Evolutionary conservation across 1,140 invertebrate species (phyloP).

Genomic region (Cyclargus thomasi): DNA sequence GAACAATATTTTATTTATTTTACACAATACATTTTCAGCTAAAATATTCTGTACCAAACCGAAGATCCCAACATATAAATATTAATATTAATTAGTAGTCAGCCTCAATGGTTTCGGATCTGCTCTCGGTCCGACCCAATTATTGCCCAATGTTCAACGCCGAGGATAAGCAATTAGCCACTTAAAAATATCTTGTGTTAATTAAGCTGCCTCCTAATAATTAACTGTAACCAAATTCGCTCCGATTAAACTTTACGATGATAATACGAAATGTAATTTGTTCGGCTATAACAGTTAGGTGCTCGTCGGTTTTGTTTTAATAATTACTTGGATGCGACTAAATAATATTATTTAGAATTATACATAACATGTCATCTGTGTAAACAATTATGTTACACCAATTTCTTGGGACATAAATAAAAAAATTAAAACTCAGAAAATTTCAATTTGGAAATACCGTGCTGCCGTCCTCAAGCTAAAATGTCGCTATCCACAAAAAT

Average conservation of each 20-base stretch:
- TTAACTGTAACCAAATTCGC: background rate
- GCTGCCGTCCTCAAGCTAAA: too few relatives aligned
- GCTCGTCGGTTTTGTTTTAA: background rate
- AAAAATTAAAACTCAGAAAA: background rate
- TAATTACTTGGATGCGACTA: background rate
- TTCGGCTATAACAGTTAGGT: background rate
- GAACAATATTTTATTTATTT: too few relatives aligned
- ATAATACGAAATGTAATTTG: background rate
- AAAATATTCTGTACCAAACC: too few relatives aligned
- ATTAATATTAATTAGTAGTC: background rate
- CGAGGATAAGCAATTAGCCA: background rate
- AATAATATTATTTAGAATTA: too few relatives aligned
- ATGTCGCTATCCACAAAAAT: too few relatives aligned
- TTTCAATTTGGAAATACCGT: too few relatives aligned
- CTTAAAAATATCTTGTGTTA: conserved; percentile 1
- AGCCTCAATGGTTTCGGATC: background rate
- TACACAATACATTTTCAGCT: too few relatives aligned
- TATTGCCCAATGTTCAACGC: background rate
- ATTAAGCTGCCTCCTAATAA: background rate
- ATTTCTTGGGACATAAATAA: too few relatives aligned
- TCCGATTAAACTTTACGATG: background rate
- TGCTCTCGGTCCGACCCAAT: background rate
- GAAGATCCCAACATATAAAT: background rate
- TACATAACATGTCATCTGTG: too few relatives aligned
- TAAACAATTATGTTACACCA: too few relatives aligned